Percentiles rank a stretch among this genome's conserved stretches.
Evolutionary conservation across 2,888 invertebrate genomes (phyloP).

Genomic region (Cheiracanthium punctorium): DNA sequence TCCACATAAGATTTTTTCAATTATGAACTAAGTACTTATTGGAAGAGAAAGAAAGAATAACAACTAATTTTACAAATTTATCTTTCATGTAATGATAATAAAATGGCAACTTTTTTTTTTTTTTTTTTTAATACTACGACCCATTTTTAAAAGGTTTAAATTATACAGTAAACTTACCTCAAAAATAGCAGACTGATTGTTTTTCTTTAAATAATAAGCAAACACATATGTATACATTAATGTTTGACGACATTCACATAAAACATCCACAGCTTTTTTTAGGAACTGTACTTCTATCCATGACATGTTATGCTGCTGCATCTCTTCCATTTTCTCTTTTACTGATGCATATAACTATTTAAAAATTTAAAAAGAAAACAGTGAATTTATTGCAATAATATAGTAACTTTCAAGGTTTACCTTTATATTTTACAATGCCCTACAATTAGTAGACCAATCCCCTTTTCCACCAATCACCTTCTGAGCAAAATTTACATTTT

Average conservation of each 20-base stretch:
- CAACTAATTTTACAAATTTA: neutral
- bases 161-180: slow-evolving; percentile 80
- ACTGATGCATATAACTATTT: slow-evolving; percentile 89
- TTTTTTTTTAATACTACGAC: neutral
- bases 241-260: slow-evolving; percentile 97
- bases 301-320: slow-evolving; percentile 99
- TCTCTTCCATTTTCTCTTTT: slow-evolving; percentile 99
- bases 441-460: no score
- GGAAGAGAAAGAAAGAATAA: neutral
- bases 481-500: no score
- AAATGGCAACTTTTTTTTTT: no score
- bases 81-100: no score
- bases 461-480: no score
- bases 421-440: no score
- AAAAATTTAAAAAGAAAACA: no score
- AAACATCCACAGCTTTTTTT: slow-evolving; percentile 96
- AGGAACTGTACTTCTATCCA: slow-evolving; percentile 99
- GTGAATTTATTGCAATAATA: no score
- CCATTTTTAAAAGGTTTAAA: neutral
- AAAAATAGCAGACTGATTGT: slow-evolving; percentile 98
- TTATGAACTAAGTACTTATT: no score
- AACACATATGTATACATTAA: slow-evolving; percentile 99
- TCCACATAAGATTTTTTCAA: no score
- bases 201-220: slow-evolving; percentile 97
- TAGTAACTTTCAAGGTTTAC: no score